A percentile compares a stretch with the other conserved stretches of the same genome.
Conservation (phyloP, 2,113 vertebrate species). For the Henicopernis longicauda region DNA sequence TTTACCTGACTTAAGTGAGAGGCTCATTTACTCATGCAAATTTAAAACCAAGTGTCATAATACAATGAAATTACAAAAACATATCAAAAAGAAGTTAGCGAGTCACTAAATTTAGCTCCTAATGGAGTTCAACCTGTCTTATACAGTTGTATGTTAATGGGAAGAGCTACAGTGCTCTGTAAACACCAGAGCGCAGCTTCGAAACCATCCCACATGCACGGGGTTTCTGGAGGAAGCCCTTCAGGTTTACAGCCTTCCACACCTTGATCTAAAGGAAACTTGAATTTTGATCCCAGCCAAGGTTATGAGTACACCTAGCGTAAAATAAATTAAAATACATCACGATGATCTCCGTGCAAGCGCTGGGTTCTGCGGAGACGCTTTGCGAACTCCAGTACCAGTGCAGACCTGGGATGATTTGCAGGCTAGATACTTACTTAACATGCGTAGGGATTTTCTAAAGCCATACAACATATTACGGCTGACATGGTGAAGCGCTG, state of each 20-base stretch:
- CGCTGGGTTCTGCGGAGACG: accelerated
- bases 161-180: background rate
- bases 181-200: background rate
- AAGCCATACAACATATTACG: background rate
- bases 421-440: background rate
- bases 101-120: slow-evolving; percentile 59
- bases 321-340: background rate
- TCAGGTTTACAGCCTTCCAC: background rate
- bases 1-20: slow-evolving; percentile 48
- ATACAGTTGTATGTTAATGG: background rate
- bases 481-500: background rate
- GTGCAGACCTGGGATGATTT: background rate
- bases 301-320: background rate
- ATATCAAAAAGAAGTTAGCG: slow-evolving; percentile 54
- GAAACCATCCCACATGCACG: accelerated
- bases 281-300: background rate
- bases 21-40: slow-evolving; percentile 61
- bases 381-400: background rate
- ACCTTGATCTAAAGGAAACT: background rate
- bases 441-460: background rate
- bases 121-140: slow-evolving; percentile 36
- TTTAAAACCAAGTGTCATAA: slow-evolving; percentile 67
- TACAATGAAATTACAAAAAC: slow-evolving; percentile 63
- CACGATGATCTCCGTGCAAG: background rate
- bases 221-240: background rate